Base-by-base conservation (phyloP, 2,113 vertebrate genomes). In the Enhydra lutris region DNA sequence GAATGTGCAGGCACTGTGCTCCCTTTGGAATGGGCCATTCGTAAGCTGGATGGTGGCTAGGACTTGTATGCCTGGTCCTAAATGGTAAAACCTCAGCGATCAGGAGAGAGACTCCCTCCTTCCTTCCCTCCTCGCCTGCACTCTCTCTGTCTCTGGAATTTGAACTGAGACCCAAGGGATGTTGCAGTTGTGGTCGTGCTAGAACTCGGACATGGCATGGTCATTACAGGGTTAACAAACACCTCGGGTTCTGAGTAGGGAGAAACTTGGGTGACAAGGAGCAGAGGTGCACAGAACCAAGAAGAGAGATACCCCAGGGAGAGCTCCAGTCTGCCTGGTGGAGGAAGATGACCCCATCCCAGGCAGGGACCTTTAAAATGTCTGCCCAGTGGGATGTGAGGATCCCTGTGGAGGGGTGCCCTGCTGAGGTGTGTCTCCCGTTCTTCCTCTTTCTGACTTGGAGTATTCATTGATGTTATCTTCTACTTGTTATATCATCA, bases 181-280 rank as follows among this genome's bases (percentile, higher is more conserved):
- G 31, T 34, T 18, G 14, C 31, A 67, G 31, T 67, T n/a, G 71
- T 23, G 10, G 71, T 73, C 11, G 12, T 1, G 21, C 36, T 18
- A 11, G 36, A 42, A 42, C 21, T 24, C 0, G 5, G 36, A 42
- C n/a, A 7, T 63, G 34, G 65, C 13, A 7, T 13, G 36, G 73
- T 18, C 26, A 31, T 69, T 7, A n/a, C 4, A 34, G 52, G 39
- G 76, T 55, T 63, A 1, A 1, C 4, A 39, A 1, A 1, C 3
- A 39, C 36, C 42, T 11, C 13, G 50, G 47, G 23, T 50, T 71
- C 18, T 15, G 89, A 69, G n/a, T 12, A 71, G 12, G 36, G 34
- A 80, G 61, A 79, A 47, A 42, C 31, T 24, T 20, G 20, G 81
- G 31, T 31, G 26, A 55, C 42, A 39, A 23, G 71, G 29, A 36